Conservation (phyloP, 2,797 vertebrate genomes). For the Amblyraja radiata region DNA sequence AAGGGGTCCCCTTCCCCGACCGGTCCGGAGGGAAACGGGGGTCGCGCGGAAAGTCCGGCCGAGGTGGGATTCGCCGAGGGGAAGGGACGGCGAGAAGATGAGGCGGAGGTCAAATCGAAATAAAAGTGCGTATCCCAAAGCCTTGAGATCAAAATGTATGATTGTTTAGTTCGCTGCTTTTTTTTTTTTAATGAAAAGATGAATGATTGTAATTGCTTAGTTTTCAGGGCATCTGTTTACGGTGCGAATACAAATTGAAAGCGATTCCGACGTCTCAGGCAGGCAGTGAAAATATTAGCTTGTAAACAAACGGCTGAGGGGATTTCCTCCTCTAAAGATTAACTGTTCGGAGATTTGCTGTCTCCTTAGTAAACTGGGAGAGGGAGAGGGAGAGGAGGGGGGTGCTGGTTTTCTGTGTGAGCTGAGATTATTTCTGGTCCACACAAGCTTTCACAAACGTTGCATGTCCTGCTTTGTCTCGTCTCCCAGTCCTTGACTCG, state of each 20-base stretch:
- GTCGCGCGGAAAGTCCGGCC: not conserved
- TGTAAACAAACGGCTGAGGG: not conserved
- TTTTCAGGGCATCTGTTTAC: not conserved
- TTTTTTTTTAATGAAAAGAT: not conserved
- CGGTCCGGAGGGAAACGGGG: not conserved
- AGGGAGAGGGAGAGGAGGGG: not conserved
- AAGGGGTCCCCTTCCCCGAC: not conserved
- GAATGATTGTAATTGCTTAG: not conserved
- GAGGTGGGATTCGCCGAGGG: not conserved
- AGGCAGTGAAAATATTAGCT: not conserved
- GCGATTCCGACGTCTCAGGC: not conserved
- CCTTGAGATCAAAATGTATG: not conserved
- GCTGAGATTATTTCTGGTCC: not conserved
- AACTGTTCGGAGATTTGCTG: not conserved
- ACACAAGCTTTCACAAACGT: not conserved
- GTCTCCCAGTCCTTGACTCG: not conserved
- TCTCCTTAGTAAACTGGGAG: not conserved
- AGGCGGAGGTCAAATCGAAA: not conserved
- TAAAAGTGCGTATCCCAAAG: not conserved
- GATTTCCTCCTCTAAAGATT: not conserved
- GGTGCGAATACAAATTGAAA: not conserved
- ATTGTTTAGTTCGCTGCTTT: no score
- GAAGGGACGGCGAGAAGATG: not conserved
- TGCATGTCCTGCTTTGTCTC: not conserved
- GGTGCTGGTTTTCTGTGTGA: not conserved